Evolutionary conservation across 2,888 invertebrate species (phyloP), one percentile per base, ranked within the genome.

Genomic region (Coenonympha arcania): DNA sequence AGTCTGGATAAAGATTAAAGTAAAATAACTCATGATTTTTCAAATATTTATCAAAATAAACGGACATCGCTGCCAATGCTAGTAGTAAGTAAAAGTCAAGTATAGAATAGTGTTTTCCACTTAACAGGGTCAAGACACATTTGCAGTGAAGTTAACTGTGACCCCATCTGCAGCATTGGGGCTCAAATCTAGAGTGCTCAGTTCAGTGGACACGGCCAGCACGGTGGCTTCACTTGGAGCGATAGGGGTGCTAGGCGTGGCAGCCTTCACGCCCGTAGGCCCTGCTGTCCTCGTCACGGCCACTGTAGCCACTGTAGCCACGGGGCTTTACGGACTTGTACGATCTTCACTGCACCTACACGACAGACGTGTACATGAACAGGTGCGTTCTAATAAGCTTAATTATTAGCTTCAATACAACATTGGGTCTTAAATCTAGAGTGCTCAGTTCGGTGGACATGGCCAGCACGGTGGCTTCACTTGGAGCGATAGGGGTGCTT

Each of bases 281-380:
- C 84, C 88, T 0, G 83, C 75, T 0, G 78, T 88, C 8, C 46
- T 88, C 4, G 73, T 79, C 0, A 79, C 88, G 0, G 88, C 88
- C 0, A 79, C 84, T 0, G 73, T 79, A 1, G 86, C 82, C 0
- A 77, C 87, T 0, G 68, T 81, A 0, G 78, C 75, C 4, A 87
- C 88, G 0, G 89, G 89, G 0, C 36, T 87, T 0, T 89, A 89
- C 59, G 87, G 88, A 1, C 72, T 88, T 0, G 77, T 87, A 4
- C 67, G 89, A 5, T 89, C 88, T 8, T 78, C 83, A 0, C 55
- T 83, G 1, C 79, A 83, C 56, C 63, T 89, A 6, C 76, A 71
- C 31, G 89, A 89, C 63, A 75, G 88, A 46, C 75, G 62, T 16
- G 63, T 61, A 13, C 89, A 89, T 69, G 82, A 85, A 60, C 87